Evolutionary conservation across 2,888 invertebrate genomes (phyloP), one percentile per base, ranked within the genome.

Genomic region (Lepidochrysops patricia): DNA sequence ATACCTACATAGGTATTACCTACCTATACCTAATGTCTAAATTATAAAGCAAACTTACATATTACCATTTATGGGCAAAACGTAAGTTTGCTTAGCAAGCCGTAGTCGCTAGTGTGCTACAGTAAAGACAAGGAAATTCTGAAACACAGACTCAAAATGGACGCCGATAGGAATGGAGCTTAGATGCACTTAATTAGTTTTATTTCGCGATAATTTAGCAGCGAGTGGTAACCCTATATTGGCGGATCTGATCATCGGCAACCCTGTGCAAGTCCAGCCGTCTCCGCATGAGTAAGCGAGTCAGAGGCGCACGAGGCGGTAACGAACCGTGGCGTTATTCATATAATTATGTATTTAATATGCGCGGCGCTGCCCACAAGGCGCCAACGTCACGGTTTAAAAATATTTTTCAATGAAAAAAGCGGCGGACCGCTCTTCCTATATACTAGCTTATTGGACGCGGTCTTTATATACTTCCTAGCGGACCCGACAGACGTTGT

Each of bases 291-390:
- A 54, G 54, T 32, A 32, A 29, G 12, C 29, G 32, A 52, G 52
- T 57, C 65, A 60, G 61, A 62, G 62, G 62, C 61, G 63, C 65
- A 58, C 64, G 60, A 37, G 57, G 56, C 62, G 60, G 61, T 62
- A 61, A 63, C 67, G 65, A 64, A 64, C 64, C 67, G 62, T 67
- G 64, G 64, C 63, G 65, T 66, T 67, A 66, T 65, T 62, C 65
- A 64, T 63, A 64, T 67, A 65, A 67, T 66, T 65, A 67, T 66
- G 67, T 65, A 64, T 64, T 67, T 66, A 64, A 66, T 67, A 64
- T 64, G 66, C 64, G 64, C 66, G 62, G 63, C 58, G 62, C 57
- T 57, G 61, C 62, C 62, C 37, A 61, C 61, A 57, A 62, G 58
- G 57, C 60, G 63, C 50, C 60, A 58, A 62, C 61, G 67, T 63